These are phyloP conservation scores for Antitype chi DNA, from an alignment of 2,888 invertebrate species.

Conservation along the genomic window DNA sequence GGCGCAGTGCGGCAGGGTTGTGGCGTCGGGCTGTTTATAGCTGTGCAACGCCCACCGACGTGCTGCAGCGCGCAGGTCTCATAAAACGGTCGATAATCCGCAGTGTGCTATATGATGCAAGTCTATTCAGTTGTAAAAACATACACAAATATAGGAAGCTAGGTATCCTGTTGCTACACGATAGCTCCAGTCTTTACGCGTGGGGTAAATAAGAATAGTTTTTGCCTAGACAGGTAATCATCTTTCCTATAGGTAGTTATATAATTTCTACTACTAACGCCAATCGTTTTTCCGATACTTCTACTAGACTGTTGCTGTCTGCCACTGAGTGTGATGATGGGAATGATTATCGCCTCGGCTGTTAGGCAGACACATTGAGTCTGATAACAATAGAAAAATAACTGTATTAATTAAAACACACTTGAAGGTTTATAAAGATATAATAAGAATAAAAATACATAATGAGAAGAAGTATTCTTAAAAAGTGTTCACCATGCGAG, in stretches of 20 bases:
- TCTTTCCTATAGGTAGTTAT: not conserved
- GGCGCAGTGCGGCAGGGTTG: slow-evolving; percentile 27
- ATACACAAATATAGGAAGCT: not conserved
- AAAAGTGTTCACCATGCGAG: not conserved
- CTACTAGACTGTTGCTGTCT: not conserved
- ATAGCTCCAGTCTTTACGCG: not conserved
- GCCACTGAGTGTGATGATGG: not conserved
- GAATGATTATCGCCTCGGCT: too few species aligned
- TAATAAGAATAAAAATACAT: too few species aligned
- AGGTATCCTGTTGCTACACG: not conserved
- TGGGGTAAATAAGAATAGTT: not conserved
- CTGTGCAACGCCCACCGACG: slow-evolving; percentile 20
- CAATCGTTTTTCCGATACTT: not conserved
- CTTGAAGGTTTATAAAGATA: too few species aligned
- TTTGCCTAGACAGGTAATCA: not conserved
- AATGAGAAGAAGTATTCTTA: not conserved
- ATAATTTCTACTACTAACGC: not conserved
- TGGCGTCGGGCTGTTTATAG: not conserved
- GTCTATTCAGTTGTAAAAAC: not conserved
- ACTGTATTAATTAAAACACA: too few species aligned
- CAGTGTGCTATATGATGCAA: slow-evolving; percentile 31
- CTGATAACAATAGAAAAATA: too few species aligned
- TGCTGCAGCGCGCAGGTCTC: slow-evolving; percentile 39
- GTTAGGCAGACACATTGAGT: too few species aligned
- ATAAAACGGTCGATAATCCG: slow-evolving; percentile 30